Conservation (phyloP, 2,888 invertebrate genomes). For the Cephonodes hylas region DNA sequence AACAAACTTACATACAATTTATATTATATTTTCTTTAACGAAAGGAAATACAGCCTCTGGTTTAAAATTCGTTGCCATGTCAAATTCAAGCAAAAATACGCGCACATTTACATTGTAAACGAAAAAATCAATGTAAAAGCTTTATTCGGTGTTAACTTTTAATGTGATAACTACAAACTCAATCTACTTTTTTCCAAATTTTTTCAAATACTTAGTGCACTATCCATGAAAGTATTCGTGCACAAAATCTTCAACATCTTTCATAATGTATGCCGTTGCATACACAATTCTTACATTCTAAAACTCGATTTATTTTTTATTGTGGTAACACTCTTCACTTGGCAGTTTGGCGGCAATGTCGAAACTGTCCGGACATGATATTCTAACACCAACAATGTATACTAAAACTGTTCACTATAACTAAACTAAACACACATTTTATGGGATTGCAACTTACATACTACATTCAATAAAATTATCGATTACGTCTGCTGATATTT, state of each 20-base stretch:
- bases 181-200: background rate
- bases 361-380: slow-evolving; percentile 11
- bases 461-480: too few species aligned
- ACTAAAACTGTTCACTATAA: background rate
- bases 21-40: background rate
- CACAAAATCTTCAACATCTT: background rate
- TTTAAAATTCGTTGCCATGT: background rate
- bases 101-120: slow-evolving; percentile 28
- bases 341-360: slow-evolving; percentile 20
- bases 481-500: too few species aligned
- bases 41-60: background rate
- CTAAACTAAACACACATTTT: background rate
- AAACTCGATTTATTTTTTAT: slow-evolving; percentile 1
- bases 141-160: slow-evolving; percentile 43
- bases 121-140: slow-evolving; percentile 30
- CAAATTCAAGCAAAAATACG: slow-evolving; percentile 11
- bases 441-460: slow-evolving; percentile 13
- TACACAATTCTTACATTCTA: background rate
- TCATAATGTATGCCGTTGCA: background rate
- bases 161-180: slow-evolving; percentile 45
- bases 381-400: slow-evolving; percentile 16
- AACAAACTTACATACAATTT: background rate
- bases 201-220: background rate
- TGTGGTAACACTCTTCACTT: slow-evolving; percentile 21
- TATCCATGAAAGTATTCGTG: background rate